A percentile compares a stretch with the other conserved stretches of the same genome.
These are phyloP conservation scores for Otolemur garnettii DNA, from an alignment of 2,113 vertebrate species.

Conservation along the genomic window DNA sequence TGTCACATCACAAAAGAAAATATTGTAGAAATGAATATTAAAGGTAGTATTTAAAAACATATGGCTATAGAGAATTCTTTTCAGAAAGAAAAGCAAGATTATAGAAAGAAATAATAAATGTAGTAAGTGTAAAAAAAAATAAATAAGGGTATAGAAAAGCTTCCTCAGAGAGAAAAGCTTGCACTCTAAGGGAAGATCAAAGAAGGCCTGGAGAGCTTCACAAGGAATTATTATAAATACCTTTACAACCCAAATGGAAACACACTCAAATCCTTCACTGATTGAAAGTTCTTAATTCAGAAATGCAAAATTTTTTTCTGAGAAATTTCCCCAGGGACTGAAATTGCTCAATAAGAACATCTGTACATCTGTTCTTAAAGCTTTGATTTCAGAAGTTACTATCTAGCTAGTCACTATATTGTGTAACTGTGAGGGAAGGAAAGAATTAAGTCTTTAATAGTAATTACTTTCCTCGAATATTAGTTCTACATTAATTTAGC, in stretches of 20 bases:
- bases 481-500: neutral
- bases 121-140: neutral
- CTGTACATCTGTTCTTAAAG: neutral
- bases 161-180: conserved; percentile 38
- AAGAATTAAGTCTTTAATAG: neutral
- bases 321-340: neutral
- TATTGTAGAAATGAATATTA: neutral
- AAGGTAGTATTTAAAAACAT: neutral
- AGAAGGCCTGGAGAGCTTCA: neutral
- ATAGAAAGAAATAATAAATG: neutral
- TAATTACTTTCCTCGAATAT: neutral
- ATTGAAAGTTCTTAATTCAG: conserved; percentile 34
- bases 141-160: neutral
- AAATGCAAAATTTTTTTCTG: conserved; percentile 16
- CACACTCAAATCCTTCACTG: neutral
- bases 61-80: neutral
- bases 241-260: conserved; percentile 8
- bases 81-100: conserved; percentile 1
- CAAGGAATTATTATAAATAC: conserved; percentile 14
- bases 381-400: conserved; percentile 45
- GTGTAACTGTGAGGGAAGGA: conserved; percentile 12
- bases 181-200: neutral
- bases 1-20: neutral
- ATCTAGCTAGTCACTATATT: conserved; percentile 1
- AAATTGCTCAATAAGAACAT: conserved; percentile 38